These are phyloP conservation scores for Platycheirus albimanus DNA, from an alignment of 2,888 invertebrate genomes.

Conservation along the genomic window DNA sequence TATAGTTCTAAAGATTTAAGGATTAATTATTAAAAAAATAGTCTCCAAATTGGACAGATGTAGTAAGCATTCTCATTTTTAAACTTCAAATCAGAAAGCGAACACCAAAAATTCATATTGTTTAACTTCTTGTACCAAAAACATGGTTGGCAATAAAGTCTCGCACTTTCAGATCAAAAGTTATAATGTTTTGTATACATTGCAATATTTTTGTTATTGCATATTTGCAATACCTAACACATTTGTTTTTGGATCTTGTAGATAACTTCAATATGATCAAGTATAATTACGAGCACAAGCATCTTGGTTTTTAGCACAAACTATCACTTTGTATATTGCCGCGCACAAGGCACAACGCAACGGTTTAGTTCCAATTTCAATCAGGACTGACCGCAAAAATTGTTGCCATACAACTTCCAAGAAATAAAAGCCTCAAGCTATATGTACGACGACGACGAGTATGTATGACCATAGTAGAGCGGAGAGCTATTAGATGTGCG, in stretches of 20 bases:
- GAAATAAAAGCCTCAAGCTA: conserved; percentile 29
- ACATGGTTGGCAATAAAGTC: too few relatives aligned
- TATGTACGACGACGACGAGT: background rate
- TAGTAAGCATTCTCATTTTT: too few relatives aligned
- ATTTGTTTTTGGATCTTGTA: conserved; percentile 26
- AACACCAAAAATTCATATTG: too few relatives aligned
- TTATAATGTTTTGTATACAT: too few relatives aligned
- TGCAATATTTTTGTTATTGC: background rate
- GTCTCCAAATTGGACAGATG: too few relatives aligned
- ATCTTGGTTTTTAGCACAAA: conserved; percentile 45
- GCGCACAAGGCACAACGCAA: conserved; percentile 58
- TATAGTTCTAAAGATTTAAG: too few relatives aligned
- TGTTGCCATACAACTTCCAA: conserved; percentile 36
- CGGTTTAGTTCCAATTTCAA: conserved; percentile 52
- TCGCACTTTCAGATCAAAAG: too few relatives aligned
- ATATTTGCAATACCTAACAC: conserved; percentile 38
- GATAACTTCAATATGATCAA: conserved; percentile 37
- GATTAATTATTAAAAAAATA: too few relatives aligned
- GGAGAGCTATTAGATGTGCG: too few relatives aligned
- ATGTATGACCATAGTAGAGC: background rate
- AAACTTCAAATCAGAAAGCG: too few relatives aligned
- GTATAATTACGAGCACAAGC: conserved; percentile 45
- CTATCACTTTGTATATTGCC: conserved; percentile 47
- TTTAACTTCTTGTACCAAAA: too few relatives aligned
- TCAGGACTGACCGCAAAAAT: conserved; percentile 55